Conservation (phyloP, 2,888 invertebrate genomes). For the Oligia latruncula region DNA sequence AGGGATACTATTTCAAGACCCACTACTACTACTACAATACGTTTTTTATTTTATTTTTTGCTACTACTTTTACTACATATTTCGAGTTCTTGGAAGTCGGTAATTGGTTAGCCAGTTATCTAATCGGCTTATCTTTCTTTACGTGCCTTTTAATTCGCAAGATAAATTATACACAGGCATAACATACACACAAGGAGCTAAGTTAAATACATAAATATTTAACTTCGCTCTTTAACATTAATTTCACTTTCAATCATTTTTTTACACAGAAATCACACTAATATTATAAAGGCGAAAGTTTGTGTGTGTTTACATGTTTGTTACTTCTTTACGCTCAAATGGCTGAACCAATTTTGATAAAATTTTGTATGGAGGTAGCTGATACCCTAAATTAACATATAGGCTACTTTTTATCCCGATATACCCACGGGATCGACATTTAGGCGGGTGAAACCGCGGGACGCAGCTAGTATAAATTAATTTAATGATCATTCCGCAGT, state of each 20-base stretch:
- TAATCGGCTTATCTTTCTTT: background rate
- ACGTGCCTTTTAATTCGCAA: background rate
- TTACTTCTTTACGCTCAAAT: too few species aligned
- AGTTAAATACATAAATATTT: background rate
- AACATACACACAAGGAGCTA: background rate
- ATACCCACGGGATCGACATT: too few species aligned
- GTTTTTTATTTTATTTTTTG: too few species aligned
- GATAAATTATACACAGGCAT: background rate
- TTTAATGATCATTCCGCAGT: slow-evolving; percentile 9
- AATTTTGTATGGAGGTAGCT: too few species aligned
- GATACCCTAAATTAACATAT: too few species aligned
- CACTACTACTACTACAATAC: background rate
- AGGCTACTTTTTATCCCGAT: too few species aligned
- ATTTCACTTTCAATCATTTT: background rate
- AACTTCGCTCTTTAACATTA: background rate
- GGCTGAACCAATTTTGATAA: too few species aligned
- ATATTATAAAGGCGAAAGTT: too few species aligned
- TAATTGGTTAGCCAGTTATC: background rate
- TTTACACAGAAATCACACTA: background rate
- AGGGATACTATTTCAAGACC: background rate
- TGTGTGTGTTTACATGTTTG: too few species aligned
- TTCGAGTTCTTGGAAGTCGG: background rate
- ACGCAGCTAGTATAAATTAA: background rate
- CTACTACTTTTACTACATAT: too few species aligned
- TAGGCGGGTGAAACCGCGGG: too few species aligned